These are phyloP conservation scores for Charadrius vociferus DNA, from an alignment of 2,113 vertebrate genomes.

Conservation along the genomic window DNA sequence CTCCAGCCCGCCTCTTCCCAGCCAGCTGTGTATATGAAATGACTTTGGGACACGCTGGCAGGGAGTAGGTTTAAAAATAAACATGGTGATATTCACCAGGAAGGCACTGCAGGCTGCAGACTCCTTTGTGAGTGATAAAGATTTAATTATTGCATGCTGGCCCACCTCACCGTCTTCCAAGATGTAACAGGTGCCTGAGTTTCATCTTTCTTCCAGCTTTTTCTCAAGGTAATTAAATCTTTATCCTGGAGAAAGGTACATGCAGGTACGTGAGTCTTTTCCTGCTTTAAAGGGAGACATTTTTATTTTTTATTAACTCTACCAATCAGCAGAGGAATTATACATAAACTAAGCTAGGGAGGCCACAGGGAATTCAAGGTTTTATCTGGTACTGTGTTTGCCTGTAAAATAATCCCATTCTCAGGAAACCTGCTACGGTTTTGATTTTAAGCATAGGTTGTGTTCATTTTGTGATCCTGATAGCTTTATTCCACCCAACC, in stretches of 20 bases:
- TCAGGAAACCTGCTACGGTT: slow-evolving; percentile 6
- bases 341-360: not conserved
- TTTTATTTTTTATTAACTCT: slow-evolving; percentile 46
- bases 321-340: slow-evolving; percentile 31
- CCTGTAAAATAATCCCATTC: slow-evolving; percentile 35
- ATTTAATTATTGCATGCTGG: slow-evolving; percentile 36
- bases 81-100: slow-evolving; percentile 26
- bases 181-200: slow-evolving; percentile 33
- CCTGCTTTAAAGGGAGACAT: not conserved
- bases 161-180: not conserved
- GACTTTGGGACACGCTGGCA: slow-evolving; percentile 17
- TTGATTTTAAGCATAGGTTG: slow-evolving; percentile 40
- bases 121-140: slow-evolving; percentile 28
- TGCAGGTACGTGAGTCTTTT: not conserved
- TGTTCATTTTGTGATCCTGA: slow-evolving; percentile 9
- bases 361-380: slow-evolving; percentile 2
- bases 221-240: slow-evolving; percentile 50
- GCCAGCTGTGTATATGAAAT: slow-evolving; percentile 11
- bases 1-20: not conserved
- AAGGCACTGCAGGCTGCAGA: not conserved
- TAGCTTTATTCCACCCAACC: slow-evolving; percentile 5
- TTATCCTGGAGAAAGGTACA: slow-evolving; percentile 6
- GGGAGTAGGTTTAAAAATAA: slow-evolving; percentile 58
- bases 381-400: not conserved
- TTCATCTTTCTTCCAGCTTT: slow-evolving; percentile 14